Base-by-base conservation (phyloP, 2,888 invertebrate species). In the Dryobotodes eremita region DNA sequence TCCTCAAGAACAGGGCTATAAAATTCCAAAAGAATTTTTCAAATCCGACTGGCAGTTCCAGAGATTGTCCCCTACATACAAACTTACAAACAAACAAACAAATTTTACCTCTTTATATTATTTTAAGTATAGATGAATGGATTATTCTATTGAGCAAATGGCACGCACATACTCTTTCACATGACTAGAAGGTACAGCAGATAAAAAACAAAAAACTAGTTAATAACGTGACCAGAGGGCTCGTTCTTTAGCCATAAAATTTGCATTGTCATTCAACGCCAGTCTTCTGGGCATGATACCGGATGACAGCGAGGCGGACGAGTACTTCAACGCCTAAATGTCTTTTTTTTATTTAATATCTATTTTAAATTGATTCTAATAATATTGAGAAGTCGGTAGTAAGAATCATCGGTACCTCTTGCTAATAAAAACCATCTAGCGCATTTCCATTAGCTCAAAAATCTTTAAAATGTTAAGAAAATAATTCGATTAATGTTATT, bases 401-500 rank as follows among this genome's bases (percentile, higher is more conserved):
- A 69, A 69, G 23, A 69, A 10, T 15, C 31, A 69, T 50, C 2
- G 10, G n/a, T 31, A 3, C 46, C 31, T 64, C 75, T 36, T 10
- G 15, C 31, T 64, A 55, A 75, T 17, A 7, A 55, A n/a, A 53
- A 57, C 10, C 7, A 36, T 48, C 20, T n/a, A 20, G 2, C 36
- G 42, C 20, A 59, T 10, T 26, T 70, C 15, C 20, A 46, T 11
- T 42, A 15, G 7, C 26, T 23, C 5, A n/a, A 70, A 73, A 23
- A 23, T 10, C 17, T 13, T 5, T 23, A 42, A 23, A 15, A 26
- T n/a, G 55, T 26, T 26, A 61, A 2, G 46, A 75, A 68, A 62
- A 53, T 55, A 57, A 71, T n/a, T 68, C 8, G 6, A 50, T 46
- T 23, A 75, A 36, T 57, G 31, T 46, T 55, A 36, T 71, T 64